Percentiles rank a stretch among this genome's conserved stretches.
Evolutionary conservation across 2,888 invertebrate species (phyloP).

Genomic region (Aphodius granarius): DNA sequence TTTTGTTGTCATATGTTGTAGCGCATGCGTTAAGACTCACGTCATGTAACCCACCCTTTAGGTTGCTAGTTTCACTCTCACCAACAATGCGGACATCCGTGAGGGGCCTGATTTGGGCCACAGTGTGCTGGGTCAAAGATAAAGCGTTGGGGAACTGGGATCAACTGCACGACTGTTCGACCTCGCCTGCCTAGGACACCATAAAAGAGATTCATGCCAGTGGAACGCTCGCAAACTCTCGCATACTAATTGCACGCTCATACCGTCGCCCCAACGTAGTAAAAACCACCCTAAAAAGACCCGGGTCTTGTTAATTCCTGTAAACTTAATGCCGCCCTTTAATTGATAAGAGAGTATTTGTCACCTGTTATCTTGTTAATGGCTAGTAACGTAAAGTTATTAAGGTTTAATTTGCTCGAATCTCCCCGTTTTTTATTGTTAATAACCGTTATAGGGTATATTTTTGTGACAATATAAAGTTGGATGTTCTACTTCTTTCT

Average conservation of each 20-base stretch:
- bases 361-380: not conserved
- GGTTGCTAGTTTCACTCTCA: not conserved
- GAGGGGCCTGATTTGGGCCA: not conserved
- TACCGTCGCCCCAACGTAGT: not conserved
- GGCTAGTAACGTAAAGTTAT: too few relatives aligned
- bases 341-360: not conserved
- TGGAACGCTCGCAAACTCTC: conserved; percentile 3
- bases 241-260: conserved; percentile 1
- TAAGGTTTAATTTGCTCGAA: too few relatives aligned
- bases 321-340: not conserved
- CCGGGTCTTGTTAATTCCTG: not conserved
- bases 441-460: too few relatives aligned
- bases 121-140: not conserved
- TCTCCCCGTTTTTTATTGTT: too few relatives aligned
- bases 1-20: too few relatives aligned
- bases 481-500: not conserved
- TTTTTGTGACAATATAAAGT: not conserved
- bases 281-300: not conserved
- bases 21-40: too few relatives aligned
- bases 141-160: not conserved
- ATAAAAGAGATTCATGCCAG: conserved; percentile 12
- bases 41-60: not conserved
- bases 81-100: not conserved
- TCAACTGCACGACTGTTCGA: not conserved
- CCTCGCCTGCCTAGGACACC: not conserved